These are phyloP conservation scores for Mayetiola destructor DNA, from an alignment of 2,888 invertebrate genomes.

Conservation along the genomic window DNA sequence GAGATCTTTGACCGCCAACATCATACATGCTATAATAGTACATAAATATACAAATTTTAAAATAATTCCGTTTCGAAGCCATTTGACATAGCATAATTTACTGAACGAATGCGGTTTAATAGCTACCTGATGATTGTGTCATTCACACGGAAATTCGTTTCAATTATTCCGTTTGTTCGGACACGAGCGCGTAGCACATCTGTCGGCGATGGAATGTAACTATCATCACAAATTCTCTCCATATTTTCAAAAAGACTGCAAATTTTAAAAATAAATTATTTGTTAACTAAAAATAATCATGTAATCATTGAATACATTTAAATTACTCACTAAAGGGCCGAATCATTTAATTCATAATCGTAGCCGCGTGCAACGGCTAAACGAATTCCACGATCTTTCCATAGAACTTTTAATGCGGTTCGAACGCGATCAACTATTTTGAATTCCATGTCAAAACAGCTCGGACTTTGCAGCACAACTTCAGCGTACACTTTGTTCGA, in stretches of 20 bases:
- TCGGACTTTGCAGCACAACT: constrained; percentile 37
- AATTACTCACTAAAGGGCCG: constrained; percentile 48
- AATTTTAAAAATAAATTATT: background rate
- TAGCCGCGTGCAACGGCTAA: constrained; percentile 49
- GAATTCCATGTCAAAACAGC: constrained; percentile 42
- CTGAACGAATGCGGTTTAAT: background rate
- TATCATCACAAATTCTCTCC: constrained; percentile 46
- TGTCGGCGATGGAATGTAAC: constrained; percentile 46
- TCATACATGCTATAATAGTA: constrained; percentile 43
- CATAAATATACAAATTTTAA: background rate
- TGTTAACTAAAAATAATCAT: constrained; percentile 11
- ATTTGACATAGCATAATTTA: background rate
- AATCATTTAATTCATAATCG: constrained; percentile 52
- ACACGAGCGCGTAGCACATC: constrained; percentile 48
- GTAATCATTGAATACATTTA: constrained; percentile 2
- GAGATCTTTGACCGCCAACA: constrained; percentile 50
- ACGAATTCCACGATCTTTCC: constrained; percentile 48
- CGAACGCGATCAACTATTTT: constrained; percentile 39
- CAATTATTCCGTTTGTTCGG: constrained; percentile 50
- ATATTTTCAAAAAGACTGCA: constrained; percentile 49
- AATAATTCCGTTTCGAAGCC: too few relatives aligned
- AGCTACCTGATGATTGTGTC: constrained; percentile 38
- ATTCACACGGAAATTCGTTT: constrained; percentile 48
- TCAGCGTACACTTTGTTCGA: constrained; percentile 44
- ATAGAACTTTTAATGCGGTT: constrained; percentile 40